A percentile compares a stretch with the other conserved stretches of the same genome.
These are phyloP conservation scores for Myotis findleyi DNA, from an alignment of 2,797 vertebrate species.

Conservation along the genomic window DNA sequence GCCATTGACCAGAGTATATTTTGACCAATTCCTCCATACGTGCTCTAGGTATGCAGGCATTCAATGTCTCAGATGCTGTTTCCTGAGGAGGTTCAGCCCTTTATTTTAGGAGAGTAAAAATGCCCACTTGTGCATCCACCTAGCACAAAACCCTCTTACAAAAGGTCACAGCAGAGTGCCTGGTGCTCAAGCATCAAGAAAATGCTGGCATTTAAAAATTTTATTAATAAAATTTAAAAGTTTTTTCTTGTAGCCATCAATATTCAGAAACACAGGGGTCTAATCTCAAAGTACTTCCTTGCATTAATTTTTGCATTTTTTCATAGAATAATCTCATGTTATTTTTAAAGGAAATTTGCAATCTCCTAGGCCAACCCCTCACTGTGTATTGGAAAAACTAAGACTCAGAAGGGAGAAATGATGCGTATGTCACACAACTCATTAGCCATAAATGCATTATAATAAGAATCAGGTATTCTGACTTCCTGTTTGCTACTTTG, in stretches of 20 bases:
- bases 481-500: background rate
- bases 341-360: background rate
- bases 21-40: background rate
- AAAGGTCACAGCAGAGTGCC: background rate
- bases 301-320: background rate
- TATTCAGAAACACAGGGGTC: background rate
- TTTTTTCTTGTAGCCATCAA: background rate
- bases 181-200: background rate
- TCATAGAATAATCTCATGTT: background rate
- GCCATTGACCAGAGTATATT: background rate
- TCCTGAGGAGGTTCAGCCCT: background rate
- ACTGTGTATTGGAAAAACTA: background rate
- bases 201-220: background rate
- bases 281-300: slow-evolving; percentile 14
- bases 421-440: background rate
- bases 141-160: background rate
- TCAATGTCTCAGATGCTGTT: background rate
- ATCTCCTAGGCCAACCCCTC: background rate
- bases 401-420: background rate
- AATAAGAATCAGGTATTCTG: background rate
- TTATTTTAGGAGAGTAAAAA: background rate
- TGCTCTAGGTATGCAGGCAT: background rate
- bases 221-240: background rate
- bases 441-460: background rate
- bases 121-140: accelerated